Base-by-base conservation (phyloP, 2,113 vertebrate genomes). In the Pluvialis apricaria region DNA sequence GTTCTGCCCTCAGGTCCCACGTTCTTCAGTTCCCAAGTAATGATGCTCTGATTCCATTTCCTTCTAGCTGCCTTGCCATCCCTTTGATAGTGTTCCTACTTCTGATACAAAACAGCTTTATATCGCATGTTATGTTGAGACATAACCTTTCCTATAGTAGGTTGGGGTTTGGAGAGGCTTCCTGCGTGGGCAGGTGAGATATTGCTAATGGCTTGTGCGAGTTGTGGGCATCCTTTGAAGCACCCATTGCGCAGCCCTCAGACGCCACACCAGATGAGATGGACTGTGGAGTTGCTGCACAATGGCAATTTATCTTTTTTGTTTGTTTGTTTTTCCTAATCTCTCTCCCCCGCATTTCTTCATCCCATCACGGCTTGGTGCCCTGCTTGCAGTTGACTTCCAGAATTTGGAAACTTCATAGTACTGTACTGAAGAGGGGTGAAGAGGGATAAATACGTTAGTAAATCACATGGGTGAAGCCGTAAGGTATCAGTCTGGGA, bases 161-260 rank as follows among this genome's bases (percentile, higher is more conserved):
- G 44, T 4, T 34, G 51, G 45, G 57, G 8, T 71, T 82, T 54
- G 38, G 36, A 71, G 52, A 49, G 11, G 20, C 19, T 55, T 70
- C 31, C 21, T 42, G 6, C 8, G 3, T 11, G 22, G 57, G 24
- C n/a, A 34, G 38, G 17, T 32, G 60, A 0, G 3, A 19, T 36
- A 8, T 4, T 29, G 17, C 24, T 28, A 6, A 29, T 0, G 2
- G n/a, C 11, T 45, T 32, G 15, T 49, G 54, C 4, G 21, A 66
- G 6, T 73, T 72, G 5, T 0, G 32, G 45, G 38, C 34, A 24
- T 44, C 60, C 65, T 68, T 61, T 45, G 42, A 71, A 62, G 52
- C 36, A 40, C n/a, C 21, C 6, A 0, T 25, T 31, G 15, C 28
- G 8, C 51, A 61, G 29, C 42, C 11, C 28, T 54, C 38, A 9